phyloP scores from a whole-genome alignment of 2,888 invertebrate species.

The Neoascia interrupta region DNA sequence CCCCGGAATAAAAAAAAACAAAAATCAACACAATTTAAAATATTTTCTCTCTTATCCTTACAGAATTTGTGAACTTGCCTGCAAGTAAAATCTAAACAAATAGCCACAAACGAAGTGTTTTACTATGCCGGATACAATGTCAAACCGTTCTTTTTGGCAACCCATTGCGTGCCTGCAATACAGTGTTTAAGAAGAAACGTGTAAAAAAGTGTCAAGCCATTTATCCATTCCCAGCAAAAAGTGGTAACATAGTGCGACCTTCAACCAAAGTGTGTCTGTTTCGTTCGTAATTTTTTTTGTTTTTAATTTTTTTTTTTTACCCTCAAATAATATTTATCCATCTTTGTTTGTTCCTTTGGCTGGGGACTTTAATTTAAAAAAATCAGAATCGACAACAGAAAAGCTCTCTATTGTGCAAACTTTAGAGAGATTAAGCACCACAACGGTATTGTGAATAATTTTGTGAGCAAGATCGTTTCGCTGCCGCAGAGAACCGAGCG shows the following conservation, averaged over 20 bases:
- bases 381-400: constrained; percentile 12
- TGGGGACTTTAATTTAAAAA: constrained; percentile 28
- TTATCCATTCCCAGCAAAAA: constrained; percentile 7
- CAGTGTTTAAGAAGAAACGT: constrained; percentile 50
- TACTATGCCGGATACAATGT: constrained; percentile 22
- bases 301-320: constrained; percentile 22
- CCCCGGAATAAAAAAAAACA: too few relatives aligned
- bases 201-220: constrained; percentile 12
- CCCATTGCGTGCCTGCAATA: constrained; percentile 46
- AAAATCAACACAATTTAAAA: too few relatives aligned
- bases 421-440: constrained; percentile 13
- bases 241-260: constrained; percentile 54
- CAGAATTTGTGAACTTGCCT: constrained; percentile 54
- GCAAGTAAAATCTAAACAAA: constrained; percentile 41
- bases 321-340: constrained; percentile 43
- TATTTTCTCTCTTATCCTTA: constrained; percentile 19
- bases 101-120: constrained; percentile 41
- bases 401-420: constrained; percentile 31
- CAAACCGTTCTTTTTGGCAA: constrained; percentile 3
- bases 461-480: too few relatives aligned
- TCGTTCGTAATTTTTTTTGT: constrained; percentile 23
- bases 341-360: constrained; percentile 55
- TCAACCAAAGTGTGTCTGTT: constrained; percentile 50
- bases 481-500: too few relatives aligned
- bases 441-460: constrained; percentile 10